A percentile compares a stretch with the other conserved stretches of the same genome.
Conservation (phyloP, 2,113 vertebrate genomes). For the Indri indri region DNA sequence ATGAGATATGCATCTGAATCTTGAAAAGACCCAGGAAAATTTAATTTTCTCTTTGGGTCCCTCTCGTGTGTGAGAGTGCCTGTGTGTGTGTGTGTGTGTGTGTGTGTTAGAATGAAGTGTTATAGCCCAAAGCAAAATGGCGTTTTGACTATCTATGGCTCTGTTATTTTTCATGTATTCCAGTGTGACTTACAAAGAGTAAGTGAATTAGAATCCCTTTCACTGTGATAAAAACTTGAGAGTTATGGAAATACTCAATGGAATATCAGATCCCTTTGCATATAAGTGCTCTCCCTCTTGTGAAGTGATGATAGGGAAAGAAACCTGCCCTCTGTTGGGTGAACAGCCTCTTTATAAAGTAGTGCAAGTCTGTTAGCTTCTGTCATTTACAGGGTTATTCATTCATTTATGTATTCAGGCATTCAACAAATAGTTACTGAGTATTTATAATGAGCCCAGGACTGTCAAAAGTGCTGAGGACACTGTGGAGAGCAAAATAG, state of each 20-base stretch:
- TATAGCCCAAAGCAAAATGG: not conserved
- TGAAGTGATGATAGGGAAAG: not conserved
- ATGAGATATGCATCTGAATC: slow-evolving; percentile 12
- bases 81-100: not conserved
- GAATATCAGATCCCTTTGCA: not conserved
- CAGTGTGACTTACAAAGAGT: not conserved
- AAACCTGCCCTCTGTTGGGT: not conserved
- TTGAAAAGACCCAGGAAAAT: slow-evolving; percentile 45
- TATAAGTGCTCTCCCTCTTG: not conserved
- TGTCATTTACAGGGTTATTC: not conserved
- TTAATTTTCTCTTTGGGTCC: not conserved
- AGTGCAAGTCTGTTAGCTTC: not conserved
- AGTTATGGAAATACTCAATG: not conserved
- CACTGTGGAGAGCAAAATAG: not conserved
- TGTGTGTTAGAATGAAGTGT: not conserved
- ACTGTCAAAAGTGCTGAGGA: not conserved
- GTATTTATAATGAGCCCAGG: not conserved
- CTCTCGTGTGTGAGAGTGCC: not conserved
- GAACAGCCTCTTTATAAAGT: not conserved
- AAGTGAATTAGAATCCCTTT: slow-evolving; percentile 14
- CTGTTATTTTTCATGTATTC: not conserved
- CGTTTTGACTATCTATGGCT: not conserved
- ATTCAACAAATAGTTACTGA: not conserved
- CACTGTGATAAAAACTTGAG: not conserved
- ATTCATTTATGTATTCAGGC: not conserved